Evolutionary conservation across 1,140 invertebrate species (phyloP).

Genomic region (Brachionus rotundiformis): DNA sequence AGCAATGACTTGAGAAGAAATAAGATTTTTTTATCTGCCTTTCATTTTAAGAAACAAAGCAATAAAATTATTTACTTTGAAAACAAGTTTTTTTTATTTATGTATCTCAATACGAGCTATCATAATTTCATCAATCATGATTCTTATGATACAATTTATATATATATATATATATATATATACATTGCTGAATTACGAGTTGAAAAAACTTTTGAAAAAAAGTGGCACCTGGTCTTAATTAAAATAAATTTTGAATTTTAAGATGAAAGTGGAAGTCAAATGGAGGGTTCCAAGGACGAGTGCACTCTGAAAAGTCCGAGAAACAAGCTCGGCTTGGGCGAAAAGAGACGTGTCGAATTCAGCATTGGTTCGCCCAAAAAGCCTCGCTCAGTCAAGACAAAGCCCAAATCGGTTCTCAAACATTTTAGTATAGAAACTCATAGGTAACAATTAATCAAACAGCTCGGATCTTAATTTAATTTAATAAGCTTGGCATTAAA

Average conservation of each 20-base stretch:
- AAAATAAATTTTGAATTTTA: background rate
- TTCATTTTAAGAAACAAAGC: background rate
- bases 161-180: too few relatives aligned
- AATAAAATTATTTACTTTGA: background rate
- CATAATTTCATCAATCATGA: background rate
- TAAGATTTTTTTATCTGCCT: background rate
- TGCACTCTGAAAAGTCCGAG: background rate
- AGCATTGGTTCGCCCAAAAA: slow-evolving; percentile 31
- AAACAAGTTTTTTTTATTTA: background rate
- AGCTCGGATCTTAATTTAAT: slow-evolving; percentile 21
- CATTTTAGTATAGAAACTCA: slow-evolving; percentile 15
- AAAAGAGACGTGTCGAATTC: slow-evolving; percentile 33
- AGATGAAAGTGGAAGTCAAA: slow-evolving; percentile 35
- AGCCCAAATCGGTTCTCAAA: slow-evolving; percentile 36
- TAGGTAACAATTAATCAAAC: slow-evolving; percentile 10
- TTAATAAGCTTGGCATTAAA: background rate
- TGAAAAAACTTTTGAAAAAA: too few relatives aligned
- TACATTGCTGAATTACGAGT: background rate
- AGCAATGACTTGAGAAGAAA: background rate
- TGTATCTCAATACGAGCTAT: background rate
- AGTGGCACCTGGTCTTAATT: background rate
- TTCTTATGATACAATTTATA: background rate
- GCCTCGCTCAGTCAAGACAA: background rate
- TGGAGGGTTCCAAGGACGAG: slow-evolving; percentile 20
- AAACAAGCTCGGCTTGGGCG: background rate